phyloP scores from a whole-genome alignment of 2,113 vertebrate species.

The Lota lota region DNA sequence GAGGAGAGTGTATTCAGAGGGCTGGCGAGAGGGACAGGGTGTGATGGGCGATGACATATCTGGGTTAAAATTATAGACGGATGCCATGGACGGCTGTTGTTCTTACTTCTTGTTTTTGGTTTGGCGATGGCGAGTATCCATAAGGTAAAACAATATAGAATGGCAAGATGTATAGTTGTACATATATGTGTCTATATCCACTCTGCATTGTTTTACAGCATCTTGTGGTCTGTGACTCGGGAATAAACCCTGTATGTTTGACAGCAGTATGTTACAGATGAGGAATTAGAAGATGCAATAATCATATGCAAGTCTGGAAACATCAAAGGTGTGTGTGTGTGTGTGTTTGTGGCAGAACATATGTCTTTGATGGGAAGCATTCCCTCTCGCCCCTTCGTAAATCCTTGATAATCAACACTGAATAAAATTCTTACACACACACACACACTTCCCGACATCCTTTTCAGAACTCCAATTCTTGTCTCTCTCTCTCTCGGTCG shows the following conservation, averaged over 20 bases:
- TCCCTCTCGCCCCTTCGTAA: constrained; percentile 15
- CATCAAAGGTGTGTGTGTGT: constrained; percentile 33
- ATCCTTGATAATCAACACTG: constrained; percentile 39
- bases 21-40: constrained; percentile 45
- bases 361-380: constrained; percentile 25
- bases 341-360: constrained; percentile 14
- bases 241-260: constrained; percentile 51
- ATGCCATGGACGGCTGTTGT: constrained; percentile 11
- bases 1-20: constrained; percentile 52
- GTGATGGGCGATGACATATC: constrained; percentile 64
- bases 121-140: too few species aligned
- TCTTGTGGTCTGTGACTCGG: constrained; percentile 25
- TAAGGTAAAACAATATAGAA: too few species aligned
- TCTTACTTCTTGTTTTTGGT: too few species aligned
- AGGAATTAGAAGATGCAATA: constrained; percentile 54
- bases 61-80: constrained; percentile 64
- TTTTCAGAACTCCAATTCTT: constrained; percentile 27
- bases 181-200: not conserved
- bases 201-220: constrained; percentile 40
- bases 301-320: constrained; percentile 28
- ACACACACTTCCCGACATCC: constrained; percentile 21
- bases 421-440: constrained; percentile 34
- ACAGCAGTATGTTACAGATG: constrained; percentile 43
- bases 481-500: constrained; percentile 5
- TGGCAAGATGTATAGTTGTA: too few species aligned